Percentiles rank a stretch among this genome's conserved stretches.
Conservation (phyloP, 2,888 invertebrate species). For the Tachina lurida region DNA sequence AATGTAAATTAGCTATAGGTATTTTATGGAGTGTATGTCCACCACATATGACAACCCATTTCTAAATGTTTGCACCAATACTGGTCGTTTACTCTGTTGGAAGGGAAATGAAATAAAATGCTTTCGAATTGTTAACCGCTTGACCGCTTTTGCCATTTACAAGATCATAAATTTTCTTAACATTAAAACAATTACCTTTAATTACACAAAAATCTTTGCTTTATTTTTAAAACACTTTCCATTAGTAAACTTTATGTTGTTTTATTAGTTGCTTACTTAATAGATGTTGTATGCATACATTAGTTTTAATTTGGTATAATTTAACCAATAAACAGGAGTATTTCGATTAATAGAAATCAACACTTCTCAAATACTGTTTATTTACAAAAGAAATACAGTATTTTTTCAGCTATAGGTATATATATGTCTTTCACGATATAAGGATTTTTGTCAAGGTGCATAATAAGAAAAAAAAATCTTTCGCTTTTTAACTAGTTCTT, state of each 20-base stretch:
- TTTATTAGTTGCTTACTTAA: slow-evolving; percentile 19
- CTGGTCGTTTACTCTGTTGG: too few species aligned
- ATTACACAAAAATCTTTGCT: neutral
- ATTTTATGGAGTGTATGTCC: too few species aligned
- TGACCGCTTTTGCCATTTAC: too few species aligned
- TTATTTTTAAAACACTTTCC: neutral
- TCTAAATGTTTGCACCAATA: too few species aligned
- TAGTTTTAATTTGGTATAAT: slow-evolving; percentile 1
- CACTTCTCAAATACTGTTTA: slow-evolving; percentile 23
- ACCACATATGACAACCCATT: too few species aligned
- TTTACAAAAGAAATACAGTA: slow-evolving; percentile 39
- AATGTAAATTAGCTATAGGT: too few species aligned
- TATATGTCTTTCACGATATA: neutral
- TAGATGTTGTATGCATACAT: slow-evolving; percentile 5
- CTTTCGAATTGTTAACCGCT: too few species aligned
- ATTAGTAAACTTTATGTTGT: neutral
- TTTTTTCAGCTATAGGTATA: neutral
- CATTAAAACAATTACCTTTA: neutral
- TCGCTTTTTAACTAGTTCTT: neutral
- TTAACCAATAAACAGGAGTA: slow-evolving; percentile 32
- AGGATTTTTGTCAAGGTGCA: neutral
- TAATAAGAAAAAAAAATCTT: slow-evolving; percentile 10
- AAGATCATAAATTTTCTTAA: neutral
- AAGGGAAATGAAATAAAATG: too few species aligned
- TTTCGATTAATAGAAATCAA: slow-evolving; percentile 3